Percentiles rank a stretch among this genome's conserved stretches.
phyloP scores from a whole-genome alignment of 2,113 vertebrate genomes.

The Synchiropus splendidus region DNA sequence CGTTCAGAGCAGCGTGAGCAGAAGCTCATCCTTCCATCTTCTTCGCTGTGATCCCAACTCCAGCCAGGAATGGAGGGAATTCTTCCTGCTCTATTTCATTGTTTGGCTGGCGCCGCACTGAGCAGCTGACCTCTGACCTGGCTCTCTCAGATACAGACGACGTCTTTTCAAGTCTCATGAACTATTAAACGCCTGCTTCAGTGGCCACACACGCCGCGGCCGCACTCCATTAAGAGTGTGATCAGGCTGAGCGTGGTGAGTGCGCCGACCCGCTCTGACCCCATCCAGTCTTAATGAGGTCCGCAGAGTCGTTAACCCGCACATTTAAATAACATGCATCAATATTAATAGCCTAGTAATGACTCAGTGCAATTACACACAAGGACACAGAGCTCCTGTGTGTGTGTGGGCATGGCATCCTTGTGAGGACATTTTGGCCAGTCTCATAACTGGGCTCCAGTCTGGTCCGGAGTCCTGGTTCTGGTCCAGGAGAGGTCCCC shows the following conservation, averaged over 20 bases:
- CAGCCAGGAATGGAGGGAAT: too few relatives aligned
- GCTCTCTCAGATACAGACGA: neutral
- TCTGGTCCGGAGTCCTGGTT: too few relatives aligned
- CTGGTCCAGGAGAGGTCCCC: too few relatives aligned
- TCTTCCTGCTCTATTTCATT: too few relatives aligned
- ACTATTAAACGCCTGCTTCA: conserved; percentile 23
- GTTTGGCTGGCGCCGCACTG: too few relatives aligned
- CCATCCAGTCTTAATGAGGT: conserved; percentile 55
- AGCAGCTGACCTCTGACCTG: conserved; percentile 9
- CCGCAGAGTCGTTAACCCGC: conserved; percentile 35
- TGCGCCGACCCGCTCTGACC: conserved; percentile 40
- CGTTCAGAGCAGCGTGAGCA: too few relatives aligned
- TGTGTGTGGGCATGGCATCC: too few relatives aligned
- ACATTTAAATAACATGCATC: conserved; percentile 56
- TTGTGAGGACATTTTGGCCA: too few relatives aligned
- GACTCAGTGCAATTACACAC: conserved; percentile 41
- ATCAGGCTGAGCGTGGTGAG: conserved; percentile 36
- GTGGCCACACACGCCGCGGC: conserved; percentile 1
- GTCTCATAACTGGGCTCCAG: too few relatives aligned
- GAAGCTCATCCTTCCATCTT: too few relatives aligned
- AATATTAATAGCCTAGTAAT: conserved; percentile 59
- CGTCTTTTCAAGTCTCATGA: conserved; percentile 10
- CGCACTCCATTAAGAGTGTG: conserved; percentile 46
- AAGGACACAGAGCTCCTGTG: conserved; percentile 3
- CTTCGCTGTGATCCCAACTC: too few relatives aligned